These are phyloP conservation scores for Athalia circularis DNA, from an alignment of 2,888 invertebrate genomes.

Conservation along the genomic window DNA sequence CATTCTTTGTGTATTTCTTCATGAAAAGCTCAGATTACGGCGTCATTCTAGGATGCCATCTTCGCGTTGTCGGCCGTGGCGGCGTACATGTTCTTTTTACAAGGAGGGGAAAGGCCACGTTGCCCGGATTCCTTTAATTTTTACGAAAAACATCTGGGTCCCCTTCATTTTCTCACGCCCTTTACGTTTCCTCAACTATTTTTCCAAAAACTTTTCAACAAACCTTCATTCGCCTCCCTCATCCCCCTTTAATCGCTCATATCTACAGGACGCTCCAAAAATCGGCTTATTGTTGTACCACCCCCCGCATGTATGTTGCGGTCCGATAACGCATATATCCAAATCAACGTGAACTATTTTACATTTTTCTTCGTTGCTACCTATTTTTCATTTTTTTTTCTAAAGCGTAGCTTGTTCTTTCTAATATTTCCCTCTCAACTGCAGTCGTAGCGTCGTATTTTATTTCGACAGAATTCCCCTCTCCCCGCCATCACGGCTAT, in stretches of 20 bases:
- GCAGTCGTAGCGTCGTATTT: conserved; percentile 33
- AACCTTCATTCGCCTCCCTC: conserved; percentile 9
- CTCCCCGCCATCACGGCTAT: conserved; percentile 34
- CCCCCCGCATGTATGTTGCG: conserved; percentile 24
- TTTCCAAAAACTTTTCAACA: background rate
- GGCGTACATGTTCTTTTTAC: conserved; percentile 60
- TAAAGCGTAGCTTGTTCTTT: background rate
- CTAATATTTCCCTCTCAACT: background rate
- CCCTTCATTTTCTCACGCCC: background rate
- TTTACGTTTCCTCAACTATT: background rate
- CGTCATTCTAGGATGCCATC: conserved; percentile 71
- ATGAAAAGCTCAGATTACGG: conserved; percentile 59
- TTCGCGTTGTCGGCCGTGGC: conserved; percentile 66
- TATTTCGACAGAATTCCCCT: conserved; percentile 24
- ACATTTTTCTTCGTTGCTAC: background rate
- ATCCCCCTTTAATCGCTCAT: conserved; percentile 25
- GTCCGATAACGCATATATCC: background rate
- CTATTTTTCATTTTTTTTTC: background rate
- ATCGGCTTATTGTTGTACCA: conserved; percentile 1
- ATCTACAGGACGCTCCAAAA: conserved; percentile 42
- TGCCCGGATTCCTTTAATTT: conserved; percentile 47
- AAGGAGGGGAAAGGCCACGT: conserved; percentile 65
- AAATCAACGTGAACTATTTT: no score
- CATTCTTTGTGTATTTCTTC: background rate
- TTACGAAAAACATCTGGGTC: background rate